phyloP scores from a whole-genome alignment of 35 echinoderm and acorn worm species.

The Lytechinus variegatus region DNA sequence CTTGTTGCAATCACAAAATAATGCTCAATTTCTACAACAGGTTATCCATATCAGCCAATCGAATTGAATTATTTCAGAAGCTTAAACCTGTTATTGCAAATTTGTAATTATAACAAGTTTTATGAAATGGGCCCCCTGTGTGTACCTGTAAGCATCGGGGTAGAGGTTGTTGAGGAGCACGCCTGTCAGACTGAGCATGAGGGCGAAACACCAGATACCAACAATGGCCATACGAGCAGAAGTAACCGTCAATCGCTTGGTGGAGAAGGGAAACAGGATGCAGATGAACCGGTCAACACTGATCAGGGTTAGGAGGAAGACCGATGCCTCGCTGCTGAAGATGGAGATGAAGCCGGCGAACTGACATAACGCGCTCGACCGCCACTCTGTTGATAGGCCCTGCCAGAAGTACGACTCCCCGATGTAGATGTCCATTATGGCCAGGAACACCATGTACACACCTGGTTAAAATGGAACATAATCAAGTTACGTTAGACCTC shows the following conservation, averaged over 20 bases:
- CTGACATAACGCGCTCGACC: constrained; percentile 51
- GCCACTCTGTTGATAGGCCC: constrained; percentile 25
- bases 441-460: constrained; percentile 60
- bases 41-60: no score
- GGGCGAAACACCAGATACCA: constrained; percentile 54
- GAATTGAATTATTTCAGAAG: no score
- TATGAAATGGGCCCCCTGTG: neutral
- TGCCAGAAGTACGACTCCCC: constrained; percentile 47
- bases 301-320: constrained; percentile 72
- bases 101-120: no score
- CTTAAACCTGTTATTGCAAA: no score
- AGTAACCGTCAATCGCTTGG: constrained; percentile 22
- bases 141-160: constrained; percentile 52
- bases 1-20: no score
- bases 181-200: constrained; percentile 52
- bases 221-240: neutral
- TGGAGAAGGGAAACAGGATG: constrained; percentile 64
- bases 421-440: constrained; percentile 38
- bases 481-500: no score
- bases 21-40: no score
- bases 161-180: constrained; percentile 34
- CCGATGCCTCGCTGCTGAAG: constrained; percentile 69
- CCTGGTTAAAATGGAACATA: neutral
- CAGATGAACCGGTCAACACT: constrained; percentile 69
- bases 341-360: constrained; percentile 70